Conservation (phyloP, 1,140 invertebrate species). For the Formica selysi region DNA sequence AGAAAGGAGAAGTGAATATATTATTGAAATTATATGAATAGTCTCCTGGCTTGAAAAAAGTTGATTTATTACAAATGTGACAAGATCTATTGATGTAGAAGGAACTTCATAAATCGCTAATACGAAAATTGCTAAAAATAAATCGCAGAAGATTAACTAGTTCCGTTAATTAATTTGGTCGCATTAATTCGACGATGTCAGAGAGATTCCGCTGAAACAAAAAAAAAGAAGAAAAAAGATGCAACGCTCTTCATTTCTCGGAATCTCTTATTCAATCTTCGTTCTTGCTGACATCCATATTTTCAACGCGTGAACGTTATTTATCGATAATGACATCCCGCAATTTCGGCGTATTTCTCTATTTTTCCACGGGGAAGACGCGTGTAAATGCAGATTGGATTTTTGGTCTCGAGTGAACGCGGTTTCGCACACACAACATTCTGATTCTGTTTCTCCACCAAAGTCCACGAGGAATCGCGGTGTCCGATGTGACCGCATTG, state of each 20-base stretch:
- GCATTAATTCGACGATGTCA: background rate
- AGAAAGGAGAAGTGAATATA: background rate
- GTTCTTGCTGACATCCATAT: background rate
- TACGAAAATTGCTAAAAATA: too few species aligned
- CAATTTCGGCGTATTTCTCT: background rate
- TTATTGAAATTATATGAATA: too few species aligned
- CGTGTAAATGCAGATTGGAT: background rate
- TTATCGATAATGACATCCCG: background rate
- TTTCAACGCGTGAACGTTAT: background rate
- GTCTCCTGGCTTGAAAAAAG: too few species aligned
- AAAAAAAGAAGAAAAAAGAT: background rate
- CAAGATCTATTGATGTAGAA: too few species aligned
- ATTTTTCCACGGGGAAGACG: background rate
- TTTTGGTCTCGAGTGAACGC: background rate
- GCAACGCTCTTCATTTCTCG: background rate
- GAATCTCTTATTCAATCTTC: background rate
- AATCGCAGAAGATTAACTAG: background rate
- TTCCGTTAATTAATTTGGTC: background rate
- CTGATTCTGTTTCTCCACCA: background rate
- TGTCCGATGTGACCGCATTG: slow-evolving; percentile 53
- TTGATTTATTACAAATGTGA: too few species aligned
- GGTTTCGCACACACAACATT: too few species aligned
- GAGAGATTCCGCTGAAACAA: background rate
- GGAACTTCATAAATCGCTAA: too few species aligned
- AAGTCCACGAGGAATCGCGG: background rate